Base-by-base conservation (phyloP, 2,888 invertebrate species). In the Panzeria rudis region DNA sequence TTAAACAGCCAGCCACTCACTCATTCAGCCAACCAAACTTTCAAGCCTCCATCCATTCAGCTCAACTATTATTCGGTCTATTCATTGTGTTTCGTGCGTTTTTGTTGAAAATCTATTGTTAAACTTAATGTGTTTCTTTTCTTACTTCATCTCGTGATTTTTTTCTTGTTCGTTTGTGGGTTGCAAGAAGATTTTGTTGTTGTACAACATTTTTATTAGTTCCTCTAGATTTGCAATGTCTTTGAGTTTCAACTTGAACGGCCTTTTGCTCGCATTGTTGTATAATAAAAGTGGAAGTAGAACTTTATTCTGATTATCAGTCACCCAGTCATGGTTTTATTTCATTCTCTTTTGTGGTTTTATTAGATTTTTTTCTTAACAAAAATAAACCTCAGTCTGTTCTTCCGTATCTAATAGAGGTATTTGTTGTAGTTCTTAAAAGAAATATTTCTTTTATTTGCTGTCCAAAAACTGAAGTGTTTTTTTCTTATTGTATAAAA, bases 51-150 rank as follows among this genome's bases (percentile, higher is more conserved):
- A 77, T 71, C 50, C 59, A 78, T 61, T 50, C 50, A 64, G 11
- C 9, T 41, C 77, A 35, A 52, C 35, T 23, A 72, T 59, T 9
- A 35, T 68, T 61, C 35, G 38, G 15, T 23, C 52, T 54, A 32
- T 78, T 66, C 66, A 66, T 83, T 69, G 64, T 64, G 72, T 35
- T 64, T 35, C 35, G 29, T 62, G 79, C 79, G 79, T 73, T 61
- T 82, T 61, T 69, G 61, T 82, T 69, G 35, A 76, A 38, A 69
- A 71, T 71, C 69, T 80, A 76, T 83, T 84, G 84, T 80, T 84
- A 54, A 80, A 66, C n/a, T 72, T 80, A 68, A 80, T 72, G 79
- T 61, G 64, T 44, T 79, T 79, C 38, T 56, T 50, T 69, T 32
- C 29, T 61, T 44, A 35, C 61, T 69, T 54, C 13, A 47, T 52